Evolutionary conservation across 2,797 vertebrate species (phyloP).

Genomic region (Cuculus canorus): DNA sequence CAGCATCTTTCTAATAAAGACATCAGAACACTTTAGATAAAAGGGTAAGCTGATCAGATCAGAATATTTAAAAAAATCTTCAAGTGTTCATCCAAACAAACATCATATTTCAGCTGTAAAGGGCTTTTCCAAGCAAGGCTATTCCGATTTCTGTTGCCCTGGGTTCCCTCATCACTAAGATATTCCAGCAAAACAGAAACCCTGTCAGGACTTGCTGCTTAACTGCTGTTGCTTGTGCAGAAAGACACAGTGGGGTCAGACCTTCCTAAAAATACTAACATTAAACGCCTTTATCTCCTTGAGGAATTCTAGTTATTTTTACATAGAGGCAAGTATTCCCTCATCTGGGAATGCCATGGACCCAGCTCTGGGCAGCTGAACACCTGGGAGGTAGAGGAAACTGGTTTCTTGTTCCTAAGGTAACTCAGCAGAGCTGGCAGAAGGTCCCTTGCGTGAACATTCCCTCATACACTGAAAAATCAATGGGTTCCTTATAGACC

Average conservation of each 20-base stretch:
- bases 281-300: not conserved
- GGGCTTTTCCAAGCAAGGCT: not conserved
- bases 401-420: not conserved
- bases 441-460: not conserved
- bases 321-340: not conserved
- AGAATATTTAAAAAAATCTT: not conserved
- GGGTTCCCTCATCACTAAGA: not conserved
- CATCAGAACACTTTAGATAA: not conserved
- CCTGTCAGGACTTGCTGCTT: not conserved
- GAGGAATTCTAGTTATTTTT: conserved; percentile 38
- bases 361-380: not conserved
- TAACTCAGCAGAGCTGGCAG: not conserved
- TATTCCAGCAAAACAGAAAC: not conserved
- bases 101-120: not conserved
- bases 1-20: not conserved
- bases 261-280: not conserved
- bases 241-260: not conserved
- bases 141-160: not conserved
- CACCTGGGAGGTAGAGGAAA: not conserved
- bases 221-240: not conserved
- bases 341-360: not conserved
- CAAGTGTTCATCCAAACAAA: not conserved
- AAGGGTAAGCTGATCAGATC: not conserved
- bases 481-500: not conserved
- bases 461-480: not conserved